These are phyloP conservation scores for Matsumyia berberina DNA, from an alignment of 2,888 invertebrate species.

Conservation along the genomic window DNA sequence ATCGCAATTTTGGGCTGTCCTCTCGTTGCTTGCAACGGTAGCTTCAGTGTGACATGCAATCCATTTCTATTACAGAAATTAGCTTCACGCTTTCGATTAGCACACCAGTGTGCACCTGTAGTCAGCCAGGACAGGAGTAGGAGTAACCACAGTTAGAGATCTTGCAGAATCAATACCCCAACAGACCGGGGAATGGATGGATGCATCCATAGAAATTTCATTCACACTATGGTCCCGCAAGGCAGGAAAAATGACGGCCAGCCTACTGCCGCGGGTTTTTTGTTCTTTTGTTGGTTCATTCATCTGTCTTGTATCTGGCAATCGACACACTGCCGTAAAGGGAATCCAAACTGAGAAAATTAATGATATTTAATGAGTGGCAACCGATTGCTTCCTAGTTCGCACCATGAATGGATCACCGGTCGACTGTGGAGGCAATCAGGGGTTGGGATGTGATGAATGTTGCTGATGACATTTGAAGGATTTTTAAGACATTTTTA, in stretches of 20 bases:
- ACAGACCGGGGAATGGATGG: constrained; percentile 22
- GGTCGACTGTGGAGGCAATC: constrained; percentile 29
- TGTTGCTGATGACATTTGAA: too few relatives aligned
- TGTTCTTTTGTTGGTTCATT: constrained; percentile 52
- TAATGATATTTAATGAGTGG: constrained; percentile 72
- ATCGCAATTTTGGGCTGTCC: constrained; percentile 52
- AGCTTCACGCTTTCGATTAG: constrained; percentile 75
- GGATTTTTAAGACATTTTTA: too few relatives aligned
- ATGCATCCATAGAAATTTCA: constrained; percentile 53
- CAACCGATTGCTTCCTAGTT: constrained; percentile 67
- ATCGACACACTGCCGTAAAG: constrained; percentile 29
- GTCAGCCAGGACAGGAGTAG: constrained; percentile 47
- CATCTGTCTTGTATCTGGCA: constrained; percentile 54
- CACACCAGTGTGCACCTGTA: constrained; percentile 62
- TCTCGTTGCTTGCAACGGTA: constrained; percentile 63
- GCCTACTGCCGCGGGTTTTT: constrained; percentile 15
- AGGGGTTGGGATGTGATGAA: constrained; percentile 6
- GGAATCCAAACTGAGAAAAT: constrained; percentile 58
- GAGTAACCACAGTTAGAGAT: constrained; percentile 69
- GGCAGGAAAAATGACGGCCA: constrained; percentile 40
- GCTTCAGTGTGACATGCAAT: constrained; percentile 75
- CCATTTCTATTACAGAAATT: constrained; percentile 75
- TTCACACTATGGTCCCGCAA: constrained; percentile 59
- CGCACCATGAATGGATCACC: constrained; percentile 12
- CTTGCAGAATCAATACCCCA: constrained; percentile 45